phyloP scores from a whole-genome alignment of 2,888 invertebrate genomes.

The Philopedon plagiatum region DNA sequence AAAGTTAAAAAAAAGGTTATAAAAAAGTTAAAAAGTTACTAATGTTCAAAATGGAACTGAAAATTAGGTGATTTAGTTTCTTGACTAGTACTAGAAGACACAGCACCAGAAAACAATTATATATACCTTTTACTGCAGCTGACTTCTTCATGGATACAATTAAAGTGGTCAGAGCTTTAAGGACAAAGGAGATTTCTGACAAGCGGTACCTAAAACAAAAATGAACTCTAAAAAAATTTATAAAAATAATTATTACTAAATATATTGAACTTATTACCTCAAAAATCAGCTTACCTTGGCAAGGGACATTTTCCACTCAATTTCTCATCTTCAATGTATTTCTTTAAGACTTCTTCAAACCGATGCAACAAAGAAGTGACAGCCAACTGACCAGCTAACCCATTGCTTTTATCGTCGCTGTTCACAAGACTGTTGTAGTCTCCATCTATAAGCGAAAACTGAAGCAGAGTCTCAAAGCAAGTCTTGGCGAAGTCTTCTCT shows the following conservation, averaged over 20 bases:
- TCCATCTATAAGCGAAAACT: conserved; percentile 91
- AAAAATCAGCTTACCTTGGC: conserved; percentile 75
- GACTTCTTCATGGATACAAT: conserved; percentile 94
- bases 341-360: conserved; percentile 92
- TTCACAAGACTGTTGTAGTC: conserved; percentile 69
- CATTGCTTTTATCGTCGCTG: conserved; percentile 69
- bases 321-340: conserved; percentile 88
- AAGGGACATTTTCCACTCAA: conserved; percentile 89
- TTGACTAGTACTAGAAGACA: no score
- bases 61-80: no score
- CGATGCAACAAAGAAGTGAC: conserved; percentile 93
- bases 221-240: background rate
- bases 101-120: no score
- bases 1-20: no score
- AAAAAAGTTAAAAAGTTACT: no score
- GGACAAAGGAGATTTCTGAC: conserved; percentile 95
- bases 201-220: conserved; percentile 82
- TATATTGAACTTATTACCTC: no score
- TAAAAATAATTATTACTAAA: background rate
- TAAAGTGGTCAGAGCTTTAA: conserved; percentile 94
- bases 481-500: conserved; percentile 96
- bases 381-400: conserved; percentile 82
- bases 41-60: no score
- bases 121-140: conserved; percentile 86
- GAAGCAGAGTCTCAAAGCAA: conserved; percentile 95